Evolutionary conservation across 2,113 vertebrate genomes (phyloP).

Genomic region (Melanotaenia duboulayi): DNA sequence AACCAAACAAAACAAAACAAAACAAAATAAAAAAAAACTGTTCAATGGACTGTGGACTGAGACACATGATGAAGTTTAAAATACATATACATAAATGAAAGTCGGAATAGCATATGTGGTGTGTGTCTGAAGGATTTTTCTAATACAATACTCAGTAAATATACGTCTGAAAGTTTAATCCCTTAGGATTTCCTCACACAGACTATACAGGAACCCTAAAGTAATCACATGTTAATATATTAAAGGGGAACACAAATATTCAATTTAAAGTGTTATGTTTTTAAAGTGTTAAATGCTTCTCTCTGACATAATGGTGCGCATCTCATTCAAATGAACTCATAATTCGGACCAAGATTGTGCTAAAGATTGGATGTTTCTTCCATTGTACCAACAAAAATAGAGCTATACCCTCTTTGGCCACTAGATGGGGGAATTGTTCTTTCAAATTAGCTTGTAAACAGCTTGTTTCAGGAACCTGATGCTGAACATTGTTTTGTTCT

Average conservation of each 20-base stretch:
- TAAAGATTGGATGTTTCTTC: neutral
- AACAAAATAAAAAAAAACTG: neutral
- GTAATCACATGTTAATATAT: too few species aligned
- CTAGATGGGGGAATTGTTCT: conserved; percentile 75
- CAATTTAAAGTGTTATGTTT: neutral
- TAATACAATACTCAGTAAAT: neutral
- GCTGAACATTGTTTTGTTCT: too few species aligned
- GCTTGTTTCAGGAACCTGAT: neutral
- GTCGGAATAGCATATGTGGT: neutral
- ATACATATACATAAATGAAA: neutral
- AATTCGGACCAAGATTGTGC: neutral
- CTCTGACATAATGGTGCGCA: neutral
- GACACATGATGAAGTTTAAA: neutral
- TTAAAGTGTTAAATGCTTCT: neutral
- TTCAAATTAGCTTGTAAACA: neutral
- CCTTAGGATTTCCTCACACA: neutral
- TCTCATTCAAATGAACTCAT: neutral
- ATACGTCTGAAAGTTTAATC: neutral
- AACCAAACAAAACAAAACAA: too few species aligned
- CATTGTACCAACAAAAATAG: neutral
- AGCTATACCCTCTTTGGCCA: conserved; percentile 20
- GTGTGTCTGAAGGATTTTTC: neutral
- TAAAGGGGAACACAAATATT: neutral
- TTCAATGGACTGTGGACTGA: too few species aligned
- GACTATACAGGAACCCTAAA: neutral